phyloP scores from a whole-genome alignment of 2,888 invertebrate genomes.

The Chalcosyrphus nemorum region DNA sequence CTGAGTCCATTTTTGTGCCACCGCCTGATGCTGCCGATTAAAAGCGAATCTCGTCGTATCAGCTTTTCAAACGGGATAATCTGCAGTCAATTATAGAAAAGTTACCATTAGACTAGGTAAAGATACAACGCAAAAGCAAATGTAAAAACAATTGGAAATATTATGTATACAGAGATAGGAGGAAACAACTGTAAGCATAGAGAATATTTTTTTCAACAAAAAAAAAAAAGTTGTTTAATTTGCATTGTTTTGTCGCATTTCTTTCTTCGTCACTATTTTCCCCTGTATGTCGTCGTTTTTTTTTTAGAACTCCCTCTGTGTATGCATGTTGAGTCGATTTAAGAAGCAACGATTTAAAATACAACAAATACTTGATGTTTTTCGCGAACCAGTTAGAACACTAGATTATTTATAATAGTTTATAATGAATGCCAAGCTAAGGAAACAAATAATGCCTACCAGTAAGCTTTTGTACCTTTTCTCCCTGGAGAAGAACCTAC shows the following conservation, averaged over 20 bases:
- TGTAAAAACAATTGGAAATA: not conserved
- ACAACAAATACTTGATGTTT: not conserved
- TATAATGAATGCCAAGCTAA: too few species aligned
- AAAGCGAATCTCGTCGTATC: constrained; percentile 50
- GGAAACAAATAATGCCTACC: too few species aligned
- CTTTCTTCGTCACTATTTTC: too few species aligned
- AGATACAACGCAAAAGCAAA: too few species aligned
- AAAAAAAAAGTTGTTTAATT: not conserved
- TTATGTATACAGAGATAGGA: not conserved
- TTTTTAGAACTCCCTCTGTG: not conserved
- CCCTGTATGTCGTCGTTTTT: not conserved
- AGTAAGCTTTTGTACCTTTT: too few species aligned
- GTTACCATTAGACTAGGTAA: constrained; percentile 30
- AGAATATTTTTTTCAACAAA: not conserved
- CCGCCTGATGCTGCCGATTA: constrained; percentile 20
- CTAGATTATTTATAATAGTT: too few species aligned
- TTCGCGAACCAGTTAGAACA: too few species aligned
- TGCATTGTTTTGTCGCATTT: not conserved
- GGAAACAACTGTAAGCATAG: not conserved
- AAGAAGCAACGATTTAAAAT: constrained; percentile 16
- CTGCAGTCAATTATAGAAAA: constrained; percentile 61
- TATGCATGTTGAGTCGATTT: not conserved
- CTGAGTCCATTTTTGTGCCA: constrained; percentile 75
- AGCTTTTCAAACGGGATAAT: constrained; percentile 51
- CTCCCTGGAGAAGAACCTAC: too few species aligned